A percentile compares a stretch with the other conserved stretches of the same genome.
Conservation (phyloP, 2,113 vertebrate species). For the Chroicocephalus ridibundus region DNA sequence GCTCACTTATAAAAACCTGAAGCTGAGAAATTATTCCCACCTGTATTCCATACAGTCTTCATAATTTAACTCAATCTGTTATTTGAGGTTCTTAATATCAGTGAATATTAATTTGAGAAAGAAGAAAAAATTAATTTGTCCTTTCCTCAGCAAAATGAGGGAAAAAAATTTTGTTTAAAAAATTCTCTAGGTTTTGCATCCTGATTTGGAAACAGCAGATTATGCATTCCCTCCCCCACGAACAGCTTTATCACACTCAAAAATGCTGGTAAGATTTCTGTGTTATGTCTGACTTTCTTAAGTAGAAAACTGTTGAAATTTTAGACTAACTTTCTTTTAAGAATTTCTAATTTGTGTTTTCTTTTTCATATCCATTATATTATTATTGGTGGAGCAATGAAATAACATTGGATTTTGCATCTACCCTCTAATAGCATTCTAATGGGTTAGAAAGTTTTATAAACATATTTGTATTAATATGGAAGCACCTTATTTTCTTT, state of each 20-base stretch:
- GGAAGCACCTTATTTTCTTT: background rate
- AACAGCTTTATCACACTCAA: constrained; percentile 89
- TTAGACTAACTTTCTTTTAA: background rate
- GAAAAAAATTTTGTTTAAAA: background rate
- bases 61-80: background rate
- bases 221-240: constrained; percentile 94
- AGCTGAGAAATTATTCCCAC: background rate
- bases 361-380: background rate
- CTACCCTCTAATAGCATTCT: background rate
- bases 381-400: background rate
- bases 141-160: background rate
- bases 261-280: constrained; percentile 90
- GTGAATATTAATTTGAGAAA: background rate
- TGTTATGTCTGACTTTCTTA: background rate
- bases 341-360: background rate
- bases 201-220: constrained; percentile 96
- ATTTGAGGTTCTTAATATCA: background rate
- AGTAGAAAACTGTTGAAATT: background rate
- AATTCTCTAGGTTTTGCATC: constrained; percentile 89
- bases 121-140: background rate
- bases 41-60: background rate
- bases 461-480: background rate
- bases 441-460: background rate
- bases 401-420: background rate
- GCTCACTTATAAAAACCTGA: background rate